Conservation (phyloP, 2,113 vertebrate species). For the Copsychus sechellarum region DNA sequence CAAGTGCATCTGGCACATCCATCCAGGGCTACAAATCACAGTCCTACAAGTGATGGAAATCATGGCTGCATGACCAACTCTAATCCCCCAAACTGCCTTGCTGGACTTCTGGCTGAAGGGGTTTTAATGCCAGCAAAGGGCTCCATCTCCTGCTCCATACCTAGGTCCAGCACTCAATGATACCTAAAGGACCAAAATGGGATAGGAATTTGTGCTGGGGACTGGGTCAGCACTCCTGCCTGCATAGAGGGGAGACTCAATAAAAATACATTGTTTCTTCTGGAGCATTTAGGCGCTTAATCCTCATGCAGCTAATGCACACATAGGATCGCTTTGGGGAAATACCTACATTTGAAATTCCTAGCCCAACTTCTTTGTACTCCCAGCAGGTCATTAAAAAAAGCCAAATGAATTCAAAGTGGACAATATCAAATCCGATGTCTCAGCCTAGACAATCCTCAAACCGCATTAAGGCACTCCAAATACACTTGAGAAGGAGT, state of each 20-base stretch:
- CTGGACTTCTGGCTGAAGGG: neutral
- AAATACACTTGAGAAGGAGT: neutral
- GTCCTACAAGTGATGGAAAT: neutral
- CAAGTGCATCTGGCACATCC: neutral
- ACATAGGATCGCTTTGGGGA: rapidly evolving
- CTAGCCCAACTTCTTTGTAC: neutral
- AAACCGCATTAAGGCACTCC: neutral
- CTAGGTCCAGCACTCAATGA: rapidly evolving
- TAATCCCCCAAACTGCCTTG: neutral
- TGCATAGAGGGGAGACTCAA: neutral
- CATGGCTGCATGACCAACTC: neutral
- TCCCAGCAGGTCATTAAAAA: neutral
- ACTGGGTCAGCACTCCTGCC: rapidly evolving
- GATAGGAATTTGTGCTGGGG: rapidly evolving
- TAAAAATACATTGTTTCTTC: neutral
- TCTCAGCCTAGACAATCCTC: neutral
- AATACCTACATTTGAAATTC: neutral
- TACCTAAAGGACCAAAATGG: neutral
- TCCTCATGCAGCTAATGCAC: neutral
- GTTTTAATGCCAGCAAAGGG: neutral
- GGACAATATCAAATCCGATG: neutral
- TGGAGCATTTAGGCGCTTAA: neutral
- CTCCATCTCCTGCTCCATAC: neutral
- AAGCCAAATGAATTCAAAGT: neutral
- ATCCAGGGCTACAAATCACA: neutral